phyloP scores from a whole-genome alignment of 2,888 invertebrate genomes.

The Acleris laterana region DNA sequence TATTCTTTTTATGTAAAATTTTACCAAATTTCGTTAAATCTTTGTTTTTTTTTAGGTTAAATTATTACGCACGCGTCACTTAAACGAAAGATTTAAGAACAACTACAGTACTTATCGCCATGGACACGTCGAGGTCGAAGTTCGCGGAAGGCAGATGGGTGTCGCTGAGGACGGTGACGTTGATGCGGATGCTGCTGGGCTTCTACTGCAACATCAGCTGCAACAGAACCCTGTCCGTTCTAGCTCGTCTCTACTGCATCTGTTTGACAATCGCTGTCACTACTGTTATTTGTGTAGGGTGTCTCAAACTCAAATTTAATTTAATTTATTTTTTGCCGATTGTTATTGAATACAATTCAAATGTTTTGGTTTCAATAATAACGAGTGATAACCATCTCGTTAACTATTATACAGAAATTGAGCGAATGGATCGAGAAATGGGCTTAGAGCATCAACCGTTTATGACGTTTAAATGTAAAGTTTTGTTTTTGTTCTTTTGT shows the following conservation, averaged over 20 bases:
- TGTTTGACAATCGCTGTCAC: neutral
- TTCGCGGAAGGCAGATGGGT: neutral
- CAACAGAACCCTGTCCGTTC: no score
- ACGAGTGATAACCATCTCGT: neutral
- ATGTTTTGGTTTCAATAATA: neutral
- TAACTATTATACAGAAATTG: neutral
- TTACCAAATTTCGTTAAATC: no score
- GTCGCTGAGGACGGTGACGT: neutral
- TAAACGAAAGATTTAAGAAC: no score
- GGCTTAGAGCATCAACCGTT: neutral
- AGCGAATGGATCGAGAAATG: neutral
- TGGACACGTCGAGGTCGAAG: neutral
- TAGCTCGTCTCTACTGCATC: constrained; percentile 6
- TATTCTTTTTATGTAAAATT: no score
- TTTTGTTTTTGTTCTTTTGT: no score
- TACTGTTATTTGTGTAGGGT: no score
- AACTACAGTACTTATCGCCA: no score
- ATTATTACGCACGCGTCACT: no score
- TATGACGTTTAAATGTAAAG: neutral
- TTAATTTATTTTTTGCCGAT: neutral
- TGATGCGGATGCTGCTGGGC: neutral
- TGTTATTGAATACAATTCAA: neutral
- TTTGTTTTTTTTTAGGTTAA: no score
- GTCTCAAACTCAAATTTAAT: neutral
- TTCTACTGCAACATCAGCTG: constrained; percentile 3